Base-by-base conservation (phyloP, 2,113 vertebrate genomes). In the Phyllostomus discolor region DNA sequence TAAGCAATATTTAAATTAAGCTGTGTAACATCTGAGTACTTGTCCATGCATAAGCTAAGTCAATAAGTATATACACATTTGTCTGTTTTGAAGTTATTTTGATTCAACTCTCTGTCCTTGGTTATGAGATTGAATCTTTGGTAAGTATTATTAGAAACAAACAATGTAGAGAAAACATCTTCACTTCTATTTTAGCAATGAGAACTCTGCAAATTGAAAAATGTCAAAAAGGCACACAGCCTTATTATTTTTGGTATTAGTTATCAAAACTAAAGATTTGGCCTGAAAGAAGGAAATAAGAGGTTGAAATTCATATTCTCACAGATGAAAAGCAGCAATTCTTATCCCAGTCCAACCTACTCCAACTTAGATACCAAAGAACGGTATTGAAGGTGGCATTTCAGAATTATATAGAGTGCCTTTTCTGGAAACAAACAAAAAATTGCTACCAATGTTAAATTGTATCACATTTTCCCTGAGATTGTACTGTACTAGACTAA, bases 121-220 rank as follows among this genome's bases (percentile, higher is more conserved):
- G 4, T 70, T 73, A 66, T 76, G 38, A 88, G 24, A 62, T 7
- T 88, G 57, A 92, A 52, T 94, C 33, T 89, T 94, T 97, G 91
- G 78, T 41, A 82, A 80, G 15, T 91, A 93, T 85, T 92, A 64
- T 50, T 83, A 91, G n/a, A 87, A 93, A 91, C n/a, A 69, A 54
- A 89, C 66, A 69, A 52, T 5, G 6, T 48, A 91, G 80, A 66
- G 5, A 87, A 70, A 80, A 54, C 33, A 90, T 46, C 35, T 93
- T 89, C 50, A 89, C 76, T 96, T 84, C 82, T 78, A 75, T 93
- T 94, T 94, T 92, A 93, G 10, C 91, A 95, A 94, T 81, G 50
- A 90, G 28, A 94, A 91, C 67, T 95, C 69, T 90, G 7, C 28
- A 94, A 87, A 50, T 20, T 96, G 35, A 59, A 95, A 90, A 94